These are phyloP conservation scores for Helicoverpa armigera DNA, from an alignment of 1,140 invertebrate species.

Conservation along the genomic window DNA sequence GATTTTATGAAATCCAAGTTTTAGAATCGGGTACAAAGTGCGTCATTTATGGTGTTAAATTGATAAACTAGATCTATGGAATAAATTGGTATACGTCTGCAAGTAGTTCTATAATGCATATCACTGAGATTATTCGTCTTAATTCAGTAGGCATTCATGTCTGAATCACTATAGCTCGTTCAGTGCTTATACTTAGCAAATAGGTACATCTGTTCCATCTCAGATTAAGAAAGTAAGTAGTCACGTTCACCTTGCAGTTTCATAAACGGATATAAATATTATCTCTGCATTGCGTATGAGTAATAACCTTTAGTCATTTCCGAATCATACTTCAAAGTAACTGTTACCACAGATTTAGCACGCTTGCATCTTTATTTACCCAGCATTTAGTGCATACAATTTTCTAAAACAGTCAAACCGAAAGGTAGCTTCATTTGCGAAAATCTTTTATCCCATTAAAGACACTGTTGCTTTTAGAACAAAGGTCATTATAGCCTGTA, in stretches of 20 bases:
- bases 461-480: slow-evolving; percentile 1
- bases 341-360: slow-evolving; percentile 32
- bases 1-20: no score
- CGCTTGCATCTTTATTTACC: slow-evolving; percentile 29
- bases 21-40: no score
- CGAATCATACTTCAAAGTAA: slow-evolving; percentile 28
- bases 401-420: slow-evolving; percentile 16
- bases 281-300: neutral
- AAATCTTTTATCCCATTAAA: neutral
- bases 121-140: no score
- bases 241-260: neutral
- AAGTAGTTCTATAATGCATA: no score
- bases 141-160: no score
- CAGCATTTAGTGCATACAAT: slow-evolving; percentile 12
- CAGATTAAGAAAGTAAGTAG: neutral
- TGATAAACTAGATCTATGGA: no score
- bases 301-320: slow-evolving; percentile 12
- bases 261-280: neutral
- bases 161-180: no score
- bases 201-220: neutral
- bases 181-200: neutral
- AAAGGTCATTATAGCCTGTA: slow-evolving; percentile 28
- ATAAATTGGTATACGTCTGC: no score
- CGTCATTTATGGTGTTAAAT: no score
- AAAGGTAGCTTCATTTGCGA: neutral